phyloP scores from a whole-genome alignment of 2,113 vertebrate species.

The Dendropsophus ebraccatus region DNA sequence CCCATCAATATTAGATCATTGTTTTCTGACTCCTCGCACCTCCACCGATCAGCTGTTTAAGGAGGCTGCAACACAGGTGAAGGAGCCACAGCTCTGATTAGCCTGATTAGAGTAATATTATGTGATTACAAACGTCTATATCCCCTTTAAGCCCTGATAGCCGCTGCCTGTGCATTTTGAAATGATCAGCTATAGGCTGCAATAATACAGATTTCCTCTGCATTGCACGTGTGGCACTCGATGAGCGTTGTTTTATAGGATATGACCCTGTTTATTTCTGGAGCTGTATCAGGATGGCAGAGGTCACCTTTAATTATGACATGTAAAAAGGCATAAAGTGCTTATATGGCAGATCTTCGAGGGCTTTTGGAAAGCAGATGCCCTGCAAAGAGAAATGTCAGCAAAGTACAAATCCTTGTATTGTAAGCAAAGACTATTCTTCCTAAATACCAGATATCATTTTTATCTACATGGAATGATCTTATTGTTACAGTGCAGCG shows the following conservation, averaged over 20 bases:
- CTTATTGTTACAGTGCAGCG: no score
- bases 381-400: not conserved
- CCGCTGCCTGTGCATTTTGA: not conserved
- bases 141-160: not conserved
- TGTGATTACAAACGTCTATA: not conserved
- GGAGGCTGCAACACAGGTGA: no score
- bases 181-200: not conserved
- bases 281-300: not conserved
- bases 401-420: not conserved
- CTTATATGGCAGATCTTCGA: slow-evolving; percentile 9
- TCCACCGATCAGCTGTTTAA: no score
- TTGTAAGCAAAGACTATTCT: not conserved
- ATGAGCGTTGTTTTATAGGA: not conserved
- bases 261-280: not conserved
- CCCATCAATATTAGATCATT: no score
- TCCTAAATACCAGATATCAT: not conserved
- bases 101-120: no score
- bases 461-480: not conserved
- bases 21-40: no score
- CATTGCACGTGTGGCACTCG: not conserved
- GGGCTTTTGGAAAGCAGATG: not conserved
- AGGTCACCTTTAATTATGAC: slow-evolving; percentile 2
- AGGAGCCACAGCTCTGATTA: no score
- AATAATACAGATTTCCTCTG: not conserved
- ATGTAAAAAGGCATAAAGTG: not conserved